Evolutionary conservation across 2,113 vertebrate genomes (phyloP).

Genomic region (Regulus satrapa): DNA sequence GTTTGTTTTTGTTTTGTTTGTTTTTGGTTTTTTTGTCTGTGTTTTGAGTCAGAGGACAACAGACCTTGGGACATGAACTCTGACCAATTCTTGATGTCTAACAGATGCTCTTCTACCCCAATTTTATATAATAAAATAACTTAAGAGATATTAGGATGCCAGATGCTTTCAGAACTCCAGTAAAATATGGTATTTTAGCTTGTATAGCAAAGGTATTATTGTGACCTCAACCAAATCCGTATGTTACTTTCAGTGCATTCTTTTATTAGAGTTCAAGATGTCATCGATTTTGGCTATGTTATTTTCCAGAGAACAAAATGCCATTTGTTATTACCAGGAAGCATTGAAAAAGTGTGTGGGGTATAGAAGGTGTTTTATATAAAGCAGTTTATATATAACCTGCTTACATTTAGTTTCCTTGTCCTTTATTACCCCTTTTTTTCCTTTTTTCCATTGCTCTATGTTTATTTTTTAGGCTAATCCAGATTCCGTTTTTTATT

Average conservation of each 20-base stretch:
- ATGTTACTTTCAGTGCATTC: not conserved
- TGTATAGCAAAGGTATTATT: not conserved
- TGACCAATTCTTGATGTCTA: not conserved
- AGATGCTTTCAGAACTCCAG: not conserved
- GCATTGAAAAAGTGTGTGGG: not conserved
- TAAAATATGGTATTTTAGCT: not conserved
- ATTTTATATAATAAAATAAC: no score
- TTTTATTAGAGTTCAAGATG: slow-evolving; percentile 4
- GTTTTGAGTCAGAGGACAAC: not conserved
- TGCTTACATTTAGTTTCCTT: not conserved
- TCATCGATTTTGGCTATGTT: slow-evolving; percentile 10
- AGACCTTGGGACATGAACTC: not conserved
- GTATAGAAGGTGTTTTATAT: slow-evolving; percentile 23
- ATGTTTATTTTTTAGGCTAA: not conserved
- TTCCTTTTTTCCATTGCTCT: not conserved
- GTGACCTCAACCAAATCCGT: not conserved
- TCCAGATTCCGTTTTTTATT: slow-evolving; percentile 9
- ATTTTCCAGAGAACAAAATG: slow-evolving; percentile 17
- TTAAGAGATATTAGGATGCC: not conserved
- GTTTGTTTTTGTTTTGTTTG: not conserved
- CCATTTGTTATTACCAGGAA: slow-evolving; percentile 32
- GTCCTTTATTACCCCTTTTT: not conserved
- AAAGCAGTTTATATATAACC: not conserved
- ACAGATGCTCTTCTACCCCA: not conserved
- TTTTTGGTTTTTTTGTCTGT: not conserved